These are phyloP conservation scores for Bombus pyrosoma DNA, from an alignment of 1,140 invertebrate species.

Conservation along the genomic window DNA sequence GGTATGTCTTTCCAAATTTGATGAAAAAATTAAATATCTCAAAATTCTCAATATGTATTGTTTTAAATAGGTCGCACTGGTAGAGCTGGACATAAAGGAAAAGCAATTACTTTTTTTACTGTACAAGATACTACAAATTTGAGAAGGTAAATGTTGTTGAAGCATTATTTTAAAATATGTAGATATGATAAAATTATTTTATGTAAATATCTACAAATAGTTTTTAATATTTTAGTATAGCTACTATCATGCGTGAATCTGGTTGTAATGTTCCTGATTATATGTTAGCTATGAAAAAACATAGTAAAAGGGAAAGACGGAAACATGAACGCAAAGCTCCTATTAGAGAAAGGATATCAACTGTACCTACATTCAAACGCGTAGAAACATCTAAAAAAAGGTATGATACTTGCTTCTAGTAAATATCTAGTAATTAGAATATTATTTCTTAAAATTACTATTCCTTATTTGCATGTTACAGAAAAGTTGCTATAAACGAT, in stretches of 20 bases:
- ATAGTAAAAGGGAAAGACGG: constrained; percentile 86
- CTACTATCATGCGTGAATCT: constrained; percentile 92
- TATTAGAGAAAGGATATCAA: constrained; percentile 85
- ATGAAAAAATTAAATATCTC: not conserved
- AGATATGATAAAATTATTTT: constrained; percentile 15
- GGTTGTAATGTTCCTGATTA: constrained; percentile 95
- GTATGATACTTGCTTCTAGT: not conserved
- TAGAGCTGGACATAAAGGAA: constrained; percentile 93
- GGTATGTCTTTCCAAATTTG: constrained; percentile 80
- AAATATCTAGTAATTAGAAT: not conserved
- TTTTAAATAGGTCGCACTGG: constrained; percentile 90
- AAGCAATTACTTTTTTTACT: constrained; percentile 97
- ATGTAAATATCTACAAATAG: constrained; percentile 1
- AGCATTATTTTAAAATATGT: constrained; percentile 14
- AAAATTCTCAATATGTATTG: constrained; percentile 1
- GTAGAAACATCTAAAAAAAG: not conserved
- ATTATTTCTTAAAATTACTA: not conserved
- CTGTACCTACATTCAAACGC: constrained; percentile 79
- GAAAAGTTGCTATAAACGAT: not conserved
- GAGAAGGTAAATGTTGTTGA: constrained; percentile 86
- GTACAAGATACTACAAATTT: constrained; percentile 92
- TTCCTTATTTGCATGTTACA: not conserved
- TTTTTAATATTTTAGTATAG: constrained; percentile 87
- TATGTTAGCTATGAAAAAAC: constrained; percentile 91
- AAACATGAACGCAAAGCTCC: constrained; percentile 84